Evolutionary conservation across 2,888 invertebrate genomes (phyloP), one percentile per base, ranked within the genome.

Genomic region (Dryococelus australis): DNA sequence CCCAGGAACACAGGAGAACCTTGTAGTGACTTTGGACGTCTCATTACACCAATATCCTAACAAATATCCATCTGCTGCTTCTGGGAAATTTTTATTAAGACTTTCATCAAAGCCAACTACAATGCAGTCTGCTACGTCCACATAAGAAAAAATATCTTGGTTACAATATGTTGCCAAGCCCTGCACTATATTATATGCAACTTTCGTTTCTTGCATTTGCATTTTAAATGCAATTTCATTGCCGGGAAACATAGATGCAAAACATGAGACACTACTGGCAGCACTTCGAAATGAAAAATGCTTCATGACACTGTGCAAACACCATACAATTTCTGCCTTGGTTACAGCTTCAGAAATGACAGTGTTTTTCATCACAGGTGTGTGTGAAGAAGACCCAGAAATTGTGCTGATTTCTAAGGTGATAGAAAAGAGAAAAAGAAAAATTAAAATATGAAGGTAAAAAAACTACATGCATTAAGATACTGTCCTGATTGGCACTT

Each of bases 281-380:
- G 65, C 65, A 65, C 65, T 65, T 20, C 65, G n/a, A 65, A 65
- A 65, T 65, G 65, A 65, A 65, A 65, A 65, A 65, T 65, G 65
- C 24, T 65, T 65, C 24, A 8, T 65, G 24, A 8, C n/a, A 5
- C 65, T 65, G 65, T 65, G 65, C 65, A 65, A 65, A 65, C n/a
- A 65, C 65, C 65, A 24, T 65, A 65, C 16, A 20, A 65, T 65
- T 65, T 65, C 65, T 65, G 65, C 65, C 65, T 65, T 65, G n/a
- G 24, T 65, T 65, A 65, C 65, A 65, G 65, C 65, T 65, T 65
- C 65, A 65, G 10, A 12, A 65, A 65, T 65, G 24, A 65, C 65
- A 65, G 24, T 1, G 24, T 65, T 10, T 65, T 16, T 65, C 65
- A 65, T 65, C 65, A 16, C 65, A 16, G 65, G n/a, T 65, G 65